Conservation (phyloP, 2,113 vertebrate species). For the Nipponia nippon region DNA sequence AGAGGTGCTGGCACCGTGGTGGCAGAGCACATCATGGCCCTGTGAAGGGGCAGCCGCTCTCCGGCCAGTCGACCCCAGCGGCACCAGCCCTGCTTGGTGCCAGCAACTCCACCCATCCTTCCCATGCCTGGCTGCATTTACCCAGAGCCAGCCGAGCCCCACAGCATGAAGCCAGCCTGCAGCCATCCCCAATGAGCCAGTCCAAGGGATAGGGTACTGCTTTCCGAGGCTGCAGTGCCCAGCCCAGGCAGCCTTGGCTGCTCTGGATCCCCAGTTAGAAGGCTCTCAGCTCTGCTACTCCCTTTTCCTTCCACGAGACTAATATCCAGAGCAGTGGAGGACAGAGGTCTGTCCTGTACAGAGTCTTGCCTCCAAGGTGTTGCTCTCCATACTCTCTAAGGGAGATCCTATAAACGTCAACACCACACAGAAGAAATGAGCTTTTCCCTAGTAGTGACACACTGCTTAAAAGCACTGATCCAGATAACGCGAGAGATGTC, state of each 20-base stretch:
- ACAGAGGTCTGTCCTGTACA: fast-evolving
- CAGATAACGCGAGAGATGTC: background rate
- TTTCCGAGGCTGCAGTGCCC: background rate
- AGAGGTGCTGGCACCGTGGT: fast-evolving
- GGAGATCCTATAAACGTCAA: background rate
- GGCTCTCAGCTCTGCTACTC: background rate
- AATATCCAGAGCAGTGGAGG: background rate
- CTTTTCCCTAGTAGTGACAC: background rate
- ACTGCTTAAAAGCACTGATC: background rate
- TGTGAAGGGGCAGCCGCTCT: background rate
- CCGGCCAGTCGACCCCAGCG: background rate
- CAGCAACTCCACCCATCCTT: background rate
- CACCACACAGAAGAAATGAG: background rate
- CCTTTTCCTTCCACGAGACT: background rate
- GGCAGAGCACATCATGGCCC: fast-evolving
- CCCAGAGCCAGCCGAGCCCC: background rate
- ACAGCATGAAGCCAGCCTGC: fast-evolving
- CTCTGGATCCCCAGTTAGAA: background rate
- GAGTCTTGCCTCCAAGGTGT: background rate
- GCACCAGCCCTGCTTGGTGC: background rate
- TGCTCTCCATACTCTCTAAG: background rate
- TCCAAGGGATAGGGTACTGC: background rate
- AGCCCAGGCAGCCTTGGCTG: background rate
- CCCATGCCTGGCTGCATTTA: fast-evolving
- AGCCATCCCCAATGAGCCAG: fast-evolving